A percentile compares a stretch with the other conserved stretches of the same genome.
Conservation (phyloP, 2,797 vertebrate species). For the Sebastes dallii region DNA sequence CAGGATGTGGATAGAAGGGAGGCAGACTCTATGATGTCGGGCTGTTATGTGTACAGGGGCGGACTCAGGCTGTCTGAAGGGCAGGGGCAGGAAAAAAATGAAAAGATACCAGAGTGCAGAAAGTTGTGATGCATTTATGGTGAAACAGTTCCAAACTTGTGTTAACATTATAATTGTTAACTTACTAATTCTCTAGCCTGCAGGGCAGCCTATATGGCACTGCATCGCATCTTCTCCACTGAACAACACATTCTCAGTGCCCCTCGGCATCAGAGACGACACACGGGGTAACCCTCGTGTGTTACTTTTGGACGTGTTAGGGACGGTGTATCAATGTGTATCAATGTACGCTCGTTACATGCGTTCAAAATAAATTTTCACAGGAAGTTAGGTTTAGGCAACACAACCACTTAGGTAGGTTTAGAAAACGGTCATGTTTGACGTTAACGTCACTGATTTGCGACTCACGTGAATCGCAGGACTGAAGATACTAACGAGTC, state of each 20-base stretch:
- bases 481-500: too few relatives aligned
- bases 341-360: too few relatives aligned
- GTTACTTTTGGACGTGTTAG: too few relatives aligned
- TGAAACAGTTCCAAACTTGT: neutral
- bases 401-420: too few relatives aligned
- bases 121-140: neutral
- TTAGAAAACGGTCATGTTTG: too few relatives aligned
- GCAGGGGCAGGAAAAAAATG: neutral
- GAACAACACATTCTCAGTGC: too few relatives aligned
- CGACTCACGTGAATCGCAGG: accelerated
- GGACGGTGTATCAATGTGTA: too few relatives aligned
- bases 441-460: too few relatives aligned
- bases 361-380: too few relatives aligned
- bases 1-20: neutral
- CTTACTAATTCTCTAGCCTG: neutral
- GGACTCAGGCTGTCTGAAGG: neutral
- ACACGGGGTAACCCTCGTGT: accelerated
- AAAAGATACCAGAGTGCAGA: neutral
- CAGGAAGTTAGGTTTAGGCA: too few relatives aligned
- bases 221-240: neutral
- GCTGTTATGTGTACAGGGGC: neutral
- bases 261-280: too few relatives aligned
- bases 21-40: conserved; percentile 31
- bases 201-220: too few relatives aligned
- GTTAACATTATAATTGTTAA: neutral